These are phyloP conservation scores for Potorous gilbertii DNA, from an alignment of 2,797 vertebrate genomes.

Conservation along the genomic window DNA sequence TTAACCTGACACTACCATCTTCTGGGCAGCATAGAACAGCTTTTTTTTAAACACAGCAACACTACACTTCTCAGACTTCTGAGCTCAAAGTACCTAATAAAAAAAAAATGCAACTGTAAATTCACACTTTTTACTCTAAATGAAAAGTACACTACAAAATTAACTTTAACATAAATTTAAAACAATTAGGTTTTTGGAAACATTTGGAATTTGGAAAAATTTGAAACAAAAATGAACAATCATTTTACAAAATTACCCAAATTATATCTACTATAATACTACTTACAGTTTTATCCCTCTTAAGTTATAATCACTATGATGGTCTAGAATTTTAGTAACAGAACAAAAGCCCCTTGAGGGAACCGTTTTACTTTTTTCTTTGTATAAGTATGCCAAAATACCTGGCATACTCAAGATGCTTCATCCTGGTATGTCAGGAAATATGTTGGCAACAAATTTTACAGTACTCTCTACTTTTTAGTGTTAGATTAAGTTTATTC, in stretches of 20 bases:
- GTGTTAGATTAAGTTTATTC: neutral
- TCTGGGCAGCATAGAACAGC: neutral
- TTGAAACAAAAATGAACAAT: constrained; percentile 3
- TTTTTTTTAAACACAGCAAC: constrained; percentile 6
- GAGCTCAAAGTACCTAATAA: neutral
- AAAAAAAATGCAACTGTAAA: constrained; percentile 25
- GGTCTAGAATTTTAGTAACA: constrained; percentile 30
- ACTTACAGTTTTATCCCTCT: constrained; percentile 16
- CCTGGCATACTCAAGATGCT: neutral
- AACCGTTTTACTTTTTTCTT: constrained; percentile 19
- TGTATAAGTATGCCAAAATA: neutral
- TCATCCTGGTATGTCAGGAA: neutral
- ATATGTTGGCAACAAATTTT: neutral
- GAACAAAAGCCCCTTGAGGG: neutral
- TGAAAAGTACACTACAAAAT: constrained; percentile 29
- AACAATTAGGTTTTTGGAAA: neutral
- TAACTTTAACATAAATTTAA: constrained; percentile 47
- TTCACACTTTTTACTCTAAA: neutral
- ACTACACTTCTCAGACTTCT: constrained; percentile 14
- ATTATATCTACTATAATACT: neutral
- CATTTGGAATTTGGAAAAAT: no score
- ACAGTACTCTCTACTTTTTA: neutral
- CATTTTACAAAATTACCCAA: constrained; percentile 21
- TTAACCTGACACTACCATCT: neutral
- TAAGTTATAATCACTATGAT: neutral